phyloP scores from a whole-genome alignment of 2,797 vertebrate species.

The Siniperca scherzeri region DNA sequence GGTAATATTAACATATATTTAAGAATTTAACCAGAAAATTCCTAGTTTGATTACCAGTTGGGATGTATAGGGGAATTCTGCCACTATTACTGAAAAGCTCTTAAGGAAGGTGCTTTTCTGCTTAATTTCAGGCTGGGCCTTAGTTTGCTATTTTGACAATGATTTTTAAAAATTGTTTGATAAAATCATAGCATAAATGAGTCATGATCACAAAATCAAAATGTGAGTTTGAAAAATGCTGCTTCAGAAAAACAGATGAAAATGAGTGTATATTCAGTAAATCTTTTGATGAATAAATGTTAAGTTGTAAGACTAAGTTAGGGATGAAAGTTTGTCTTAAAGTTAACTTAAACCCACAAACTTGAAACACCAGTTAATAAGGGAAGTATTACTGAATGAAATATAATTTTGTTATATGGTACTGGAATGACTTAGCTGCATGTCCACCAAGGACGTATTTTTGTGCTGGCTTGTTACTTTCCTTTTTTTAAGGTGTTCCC shows the following conservation, averaged over 20 bases:
- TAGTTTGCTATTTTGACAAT: neutral
- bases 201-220: neutral
- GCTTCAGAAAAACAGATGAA: neutral
- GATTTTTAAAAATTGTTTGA: neutral
- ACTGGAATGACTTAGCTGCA: conserved; percentile 34
- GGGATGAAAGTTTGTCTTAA: conserved; percentile 16
- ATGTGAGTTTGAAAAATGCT: neutral
- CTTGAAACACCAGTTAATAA: conserved; percentile 34
- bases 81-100: neutral
- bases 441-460: conserved; percentile 54
- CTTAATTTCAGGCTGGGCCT: neutral
- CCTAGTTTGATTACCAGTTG: neutral
- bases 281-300: conserved; percentile 9
- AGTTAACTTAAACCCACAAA: conserved; percentile 13
- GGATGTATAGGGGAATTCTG: neutral
- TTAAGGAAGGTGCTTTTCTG: neutral
- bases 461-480: neutral
- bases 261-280: neutral
- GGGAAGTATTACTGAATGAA: conserved; percentile 25
- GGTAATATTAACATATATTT: no score
- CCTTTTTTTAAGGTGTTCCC: neutral
- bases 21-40: neutral
- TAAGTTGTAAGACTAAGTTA: conserved; percentile 13
- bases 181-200: neutral
- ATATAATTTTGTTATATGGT: conserved; percentile 21